Evolutionary conservation across 2,888 invertebrate genomes (phyloP), one percentile per base, ranked within the genome.

Genomic region (Alitta virens): DNA sequence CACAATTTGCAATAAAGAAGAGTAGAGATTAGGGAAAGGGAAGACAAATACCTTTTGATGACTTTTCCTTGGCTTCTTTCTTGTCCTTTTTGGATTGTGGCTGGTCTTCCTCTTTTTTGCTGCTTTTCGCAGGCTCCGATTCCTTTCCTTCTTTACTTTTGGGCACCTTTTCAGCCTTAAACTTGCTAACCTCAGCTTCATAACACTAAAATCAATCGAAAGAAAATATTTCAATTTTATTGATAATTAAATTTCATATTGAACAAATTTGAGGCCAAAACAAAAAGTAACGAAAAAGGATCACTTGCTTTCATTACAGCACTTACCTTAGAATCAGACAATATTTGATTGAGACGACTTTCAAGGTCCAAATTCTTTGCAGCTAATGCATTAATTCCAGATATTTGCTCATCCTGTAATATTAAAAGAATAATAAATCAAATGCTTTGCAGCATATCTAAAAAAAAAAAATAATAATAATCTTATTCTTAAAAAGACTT

Each of bases 291-390:
- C 16, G 7, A 25, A 27, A 7, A 16, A 27, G 2, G 21, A 2
- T 43, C 24, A 21, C n/a, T 42, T 18, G 27, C 9, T 18, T 16
- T 3, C n/a, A 7, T 9, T 16, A 21, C 2, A 5, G 24, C 40
- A n/a, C 52, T 51, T 58, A 58, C 63, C 33, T 58, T 49, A 49
- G 21, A n/a, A 21, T 46, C 51, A 24, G 23, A 26, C 21, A 63
- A 38, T 2, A 68, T 50, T 21, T 27, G 33, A 21, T 26, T 60
- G 14, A 68, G 25, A 38, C 56, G 67, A 25, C 66, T 43, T 58
- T 68, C 68, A 3, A 66, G 52, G 33, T 68, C 66, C 57, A 68
- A 63, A 51, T 68, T 68, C 38, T 55, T 53, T 21, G 55, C 51
- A 9, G 58, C 42, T 12, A 67, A 16, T 21, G 60, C 52, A 42